phyloP scores from a whole-genome alignment of 2,113 vertebrate species.

The Halichoerus grypus region DNA sequence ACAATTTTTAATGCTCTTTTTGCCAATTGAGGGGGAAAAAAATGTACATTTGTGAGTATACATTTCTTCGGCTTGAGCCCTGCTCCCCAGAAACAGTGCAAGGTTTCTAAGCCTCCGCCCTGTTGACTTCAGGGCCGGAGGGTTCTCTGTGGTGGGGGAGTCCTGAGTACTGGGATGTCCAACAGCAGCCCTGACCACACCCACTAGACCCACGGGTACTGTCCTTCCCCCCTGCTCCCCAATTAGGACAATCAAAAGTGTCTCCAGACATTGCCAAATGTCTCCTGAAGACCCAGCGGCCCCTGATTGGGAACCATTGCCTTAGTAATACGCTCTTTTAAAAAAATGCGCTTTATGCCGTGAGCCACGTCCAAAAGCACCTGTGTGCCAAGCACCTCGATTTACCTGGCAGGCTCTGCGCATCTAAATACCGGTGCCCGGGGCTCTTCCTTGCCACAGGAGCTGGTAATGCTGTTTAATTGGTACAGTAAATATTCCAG shows the following conservation, averaged over 20 bases:
- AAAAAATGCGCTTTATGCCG: accelerated
- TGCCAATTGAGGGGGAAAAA: not conserved
- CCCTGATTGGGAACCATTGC: accelerated
- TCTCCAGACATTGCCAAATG: not conserved
- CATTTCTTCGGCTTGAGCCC: accelerated
- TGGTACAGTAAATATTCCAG: not conserved
- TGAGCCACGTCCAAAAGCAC: too few species aligned
- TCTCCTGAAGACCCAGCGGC: not conserved
- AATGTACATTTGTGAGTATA: accelerated
- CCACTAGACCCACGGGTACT: accelerated
- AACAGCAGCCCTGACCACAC: not conserved
- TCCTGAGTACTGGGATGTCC: accelerated
- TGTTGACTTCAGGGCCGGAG: accelerated
- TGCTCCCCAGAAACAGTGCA: accelerated
- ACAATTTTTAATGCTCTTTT: not conserved
- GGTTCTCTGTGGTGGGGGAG: accelerated
- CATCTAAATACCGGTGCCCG: accelerated
- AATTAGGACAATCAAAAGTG: accelerated
- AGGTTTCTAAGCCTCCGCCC: not conserved
- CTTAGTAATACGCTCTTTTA: accelerated
- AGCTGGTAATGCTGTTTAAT: not conserved
- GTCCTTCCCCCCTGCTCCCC: accelerated
- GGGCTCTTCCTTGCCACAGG: accelerated
- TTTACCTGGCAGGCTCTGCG: accelerated
- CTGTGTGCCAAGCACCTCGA: accelerated